A percentile compares a stretch with the other conserved stretches of the same genome.
These are phyloP conservation scores for Gymnoscopelus braueri DNA, from an alignment of 2,797 vertebrate species.

Conservation along the genomic window DNA sequence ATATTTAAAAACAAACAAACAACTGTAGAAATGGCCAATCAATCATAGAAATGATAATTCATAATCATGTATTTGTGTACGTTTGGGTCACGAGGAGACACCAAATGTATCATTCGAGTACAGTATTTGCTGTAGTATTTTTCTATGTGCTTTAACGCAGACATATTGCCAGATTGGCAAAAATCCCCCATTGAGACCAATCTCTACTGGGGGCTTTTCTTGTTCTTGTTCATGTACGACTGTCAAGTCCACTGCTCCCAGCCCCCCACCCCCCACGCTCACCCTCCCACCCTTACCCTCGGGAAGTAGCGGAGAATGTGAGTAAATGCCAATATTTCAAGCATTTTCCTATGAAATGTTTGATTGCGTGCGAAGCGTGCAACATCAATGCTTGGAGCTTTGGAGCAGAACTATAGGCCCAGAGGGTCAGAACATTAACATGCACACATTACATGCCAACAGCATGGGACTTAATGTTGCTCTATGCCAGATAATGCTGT, in stretches of 20 bases:
- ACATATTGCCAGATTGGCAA: slow-evolving; percentile 35
- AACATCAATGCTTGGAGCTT: slow-evolving; percentile 58
- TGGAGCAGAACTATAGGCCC: slow-evolving; percentile 40
- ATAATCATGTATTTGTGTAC: too few species aligned
- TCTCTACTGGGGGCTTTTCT: slow-evolving; percentile 55
- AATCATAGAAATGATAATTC: too few species aligned
- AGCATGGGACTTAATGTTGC: slow-evolving; percentile 42
- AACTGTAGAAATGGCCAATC: too few species aligned
- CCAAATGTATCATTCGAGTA: too few species aligned
- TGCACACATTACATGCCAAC: slow-evolving; percentile 46
- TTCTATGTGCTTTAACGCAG: slow-evolving; percentile 49
- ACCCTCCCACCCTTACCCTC: slow-evolving; percentile 28
- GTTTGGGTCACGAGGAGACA: too few species aligned
- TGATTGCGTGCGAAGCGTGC: slow-evolving; percentile 71
- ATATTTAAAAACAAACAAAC: too few species aligned
- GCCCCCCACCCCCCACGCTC: not conserved
- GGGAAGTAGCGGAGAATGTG: slow-evolving; percentile 47
- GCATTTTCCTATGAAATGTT: slow-evolving; percentile 65
- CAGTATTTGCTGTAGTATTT: slow-evolving; percentile 38
- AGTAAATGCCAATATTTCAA: slow-evolving; percentile 82
- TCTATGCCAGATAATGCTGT: slow-evolving; percentile 43
- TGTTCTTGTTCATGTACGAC: slow-evolving; percentile 49
- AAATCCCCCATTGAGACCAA: slow-evolving; percentile 51
- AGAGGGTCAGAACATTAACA: slow-evolving; percentile 46
- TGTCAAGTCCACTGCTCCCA: slow-evolving; percentile 41